Evolutionary conservation across 2,797 vertebrate genomes (phyloP), one percentile per base, ranked within the genome.

Genomic region (Sebastes kiyomatsui): DNA sequence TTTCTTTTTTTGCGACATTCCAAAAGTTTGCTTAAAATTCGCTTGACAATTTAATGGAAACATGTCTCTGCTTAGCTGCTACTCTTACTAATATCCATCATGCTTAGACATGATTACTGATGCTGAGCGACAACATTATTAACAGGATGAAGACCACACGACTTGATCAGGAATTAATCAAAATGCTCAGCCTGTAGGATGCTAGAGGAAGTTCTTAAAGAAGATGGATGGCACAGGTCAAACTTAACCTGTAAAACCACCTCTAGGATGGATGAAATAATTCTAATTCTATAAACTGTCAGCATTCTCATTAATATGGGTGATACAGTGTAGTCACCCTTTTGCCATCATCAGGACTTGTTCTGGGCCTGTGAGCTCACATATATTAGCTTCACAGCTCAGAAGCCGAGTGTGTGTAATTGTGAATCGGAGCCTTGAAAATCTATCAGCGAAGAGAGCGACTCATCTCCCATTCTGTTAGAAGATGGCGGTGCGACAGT

Each of bases 391-490:
- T 62, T 46, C 10, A 12, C 72, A 64, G 30, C 79, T 76, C 2
- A 23, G 59, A 77, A 49, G 58, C 70, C 5, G 46, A 49, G 55
- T 62, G 64, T 55, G 82, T 75, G 60, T 61, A 69, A 27, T 30
- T 81, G 70, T 75, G 30, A 71, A 61, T 27, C 33, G 62, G 55
- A 38, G 59, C 3, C 13, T 67, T 64, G 59, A 33, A 65, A 81
- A 75, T 85, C n/a, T 76, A 59, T 74, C 65, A 25, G 76, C 49
- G 75, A 62, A 62, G 62, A 61, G 64, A 42, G 72, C 79, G 30
- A 79, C 70, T 88, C 81, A 82, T 87, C 79, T 74, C 22, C 35
- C 46, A 72, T 84, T 88, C 78, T 86, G 80, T 85, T 83, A 75
- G 80, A 84, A 80, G 81, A 84, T 28, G 52, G 30, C 55, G 3